Percentiles rank a stretch among this genome's conserved stretches.
phyloP scores from a whole-genome alignment of 2,113 vertebrate genomes.

The Notothenia rossii region DNA sequence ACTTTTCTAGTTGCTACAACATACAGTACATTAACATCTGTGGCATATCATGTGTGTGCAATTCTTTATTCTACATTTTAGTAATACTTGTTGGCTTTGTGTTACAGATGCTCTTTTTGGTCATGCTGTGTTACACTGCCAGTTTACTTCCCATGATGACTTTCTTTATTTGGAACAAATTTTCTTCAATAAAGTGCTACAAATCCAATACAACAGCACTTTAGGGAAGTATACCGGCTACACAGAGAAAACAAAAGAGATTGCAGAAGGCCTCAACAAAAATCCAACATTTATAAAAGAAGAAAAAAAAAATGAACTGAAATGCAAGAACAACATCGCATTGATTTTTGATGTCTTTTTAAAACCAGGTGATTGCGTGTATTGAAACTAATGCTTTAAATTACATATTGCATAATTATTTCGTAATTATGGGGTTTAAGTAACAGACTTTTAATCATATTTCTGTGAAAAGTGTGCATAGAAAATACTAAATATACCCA shows the following conservation, averaged over 20 bases:
- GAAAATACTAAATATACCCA: background rate
- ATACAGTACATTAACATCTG: too few species aligned
- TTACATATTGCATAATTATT: background rate
- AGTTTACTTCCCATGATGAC: conserved; percentile 9
- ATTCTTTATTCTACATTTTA: background rate
- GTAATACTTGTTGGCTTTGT: conserved; percentile 6
- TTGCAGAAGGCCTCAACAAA: conserved; percentile 37
- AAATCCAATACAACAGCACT: conserved; percentile 52
- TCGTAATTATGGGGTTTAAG: background rate
- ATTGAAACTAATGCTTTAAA: background rate
- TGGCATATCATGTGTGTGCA: background rate
- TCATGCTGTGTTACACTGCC: background rate
- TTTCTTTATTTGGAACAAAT: conserved; percentile 18
- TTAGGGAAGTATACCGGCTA: conserved; percentile 31
- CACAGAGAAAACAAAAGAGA: background rate
- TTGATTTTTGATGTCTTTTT: background rate
- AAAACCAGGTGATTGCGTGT: conserved; percentile 42
- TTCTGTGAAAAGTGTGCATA: background rate
- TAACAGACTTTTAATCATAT: background rate
- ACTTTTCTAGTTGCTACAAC: too few species aligned
- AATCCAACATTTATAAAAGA: background rate
- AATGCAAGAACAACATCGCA: background rate
- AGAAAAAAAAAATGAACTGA: background rate
- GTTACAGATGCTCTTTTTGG: conserved; percentile 46
- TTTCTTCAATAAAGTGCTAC: conserved; percentile 49